A percentile compares a stretch with the other conserved stretches of the same genome.
These are phyloP conservation scores for Catharus fuscescens DNA, from an alignment of 2,113 vertebrate species.

Conservation along the genomic window DNA sequence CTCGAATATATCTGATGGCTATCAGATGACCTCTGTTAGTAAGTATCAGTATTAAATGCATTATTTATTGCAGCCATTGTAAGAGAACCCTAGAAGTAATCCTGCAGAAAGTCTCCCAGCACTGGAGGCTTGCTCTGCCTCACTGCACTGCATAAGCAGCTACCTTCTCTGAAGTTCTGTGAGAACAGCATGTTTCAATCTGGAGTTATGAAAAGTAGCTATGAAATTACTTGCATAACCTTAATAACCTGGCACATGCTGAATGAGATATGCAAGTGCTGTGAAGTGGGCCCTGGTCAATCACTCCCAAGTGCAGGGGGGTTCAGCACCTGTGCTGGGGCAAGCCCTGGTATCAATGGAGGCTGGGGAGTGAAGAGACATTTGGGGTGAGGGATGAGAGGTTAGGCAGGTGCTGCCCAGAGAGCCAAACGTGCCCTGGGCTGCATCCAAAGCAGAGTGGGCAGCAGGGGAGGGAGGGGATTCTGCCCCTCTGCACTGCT, in stretches of 20 bases:
- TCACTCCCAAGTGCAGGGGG: neutral
- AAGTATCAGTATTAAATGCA: neutral
- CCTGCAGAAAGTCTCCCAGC: neutral
- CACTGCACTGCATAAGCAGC: accelerated
- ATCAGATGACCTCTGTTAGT: neutral
- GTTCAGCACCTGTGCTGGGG: accelerated
- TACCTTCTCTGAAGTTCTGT: neutral
- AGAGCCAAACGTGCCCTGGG: neutral
- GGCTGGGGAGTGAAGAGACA: neutral
- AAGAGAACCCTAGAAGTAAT: neutral
- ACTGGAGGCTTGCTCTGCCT: neutral
- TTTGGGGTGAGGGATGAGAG: neutral
- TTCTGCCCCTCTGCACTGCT: neutral
- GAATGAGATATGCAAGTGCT: neutral
- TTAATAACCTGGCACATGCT: neutral
- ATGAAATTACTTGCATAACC: neutral
- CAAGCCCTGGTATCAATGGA: accelerated
- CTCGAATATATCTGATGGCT: neutral
- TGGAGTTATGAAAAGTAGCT: neutral
- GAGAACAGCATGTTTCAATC: neutral
- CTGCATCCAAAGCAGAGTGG: accelerated
- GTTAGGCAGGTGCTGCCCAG: neutral
- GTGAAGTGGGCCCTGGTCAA: accelerated
- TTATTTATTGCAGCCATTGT: neutral
- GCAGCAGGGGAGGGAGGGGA: accelerated